Evolutionary conservation across 1,140 invertebrate species (phyloP).

Genomic region (Trichoplusia ni): DNA sequence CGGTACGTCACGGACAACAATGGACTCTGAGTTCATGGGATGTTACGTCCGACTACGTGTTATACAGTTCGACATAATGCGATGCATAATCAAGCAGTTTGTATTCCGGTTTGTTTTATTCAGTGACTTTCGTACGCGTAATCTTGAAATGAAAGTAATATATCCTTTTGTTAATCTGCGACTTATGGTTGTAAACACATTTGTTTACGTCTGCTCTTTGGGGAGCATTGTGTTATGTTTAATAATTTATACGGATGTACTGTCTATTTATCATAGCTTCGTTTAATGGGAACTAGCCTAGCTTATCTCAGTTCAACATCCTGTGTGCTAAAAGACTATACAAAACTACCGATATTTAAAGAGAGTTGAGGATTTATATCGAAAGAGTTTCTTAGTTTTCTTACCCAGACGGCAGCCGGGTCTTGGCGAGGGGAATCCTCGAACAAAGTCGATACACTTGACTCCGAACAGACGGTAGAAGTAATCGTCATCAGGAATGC

Average conservation of each 20-base stretch:
- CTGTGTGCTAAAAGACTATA: too few species aligned
- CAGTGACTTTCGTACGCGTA: too few species aligned
- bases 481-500: conserved; percentile 94
- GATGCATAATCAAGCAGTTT: background rate
- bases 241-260: too few species aligned
- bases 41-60: background rate
- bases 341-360: too few species aligned
- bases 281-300: too few species aligned
- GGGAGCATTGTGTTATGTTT: background rate
- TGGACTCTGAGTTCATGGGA: background rate
- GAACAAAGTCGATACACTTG: conserved; percentile 93
- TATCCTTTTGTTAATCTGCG: conserved; percentile 1
- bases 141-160: conserved; percentile 2
- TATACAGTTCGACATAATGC: background rate
- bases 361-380: background rate
- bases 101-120: conserved; percentile 6
- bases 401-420: conserved; percentile 91
- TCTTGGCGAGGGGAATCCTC: conserved; percentile 91
- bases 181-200: too few species aligned
- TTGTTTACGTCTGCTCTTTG: too few species aligned
- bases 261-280: too few species aligned
- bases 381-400: conserved; percentile 11
- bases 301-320: too few species aligned
- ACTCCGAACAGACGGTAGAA: conserved; percentile 93
- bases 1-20: background rate